Conservation (phyloP, 1,140 invertebrate species). For the Drosophila setifemur region DNA sequence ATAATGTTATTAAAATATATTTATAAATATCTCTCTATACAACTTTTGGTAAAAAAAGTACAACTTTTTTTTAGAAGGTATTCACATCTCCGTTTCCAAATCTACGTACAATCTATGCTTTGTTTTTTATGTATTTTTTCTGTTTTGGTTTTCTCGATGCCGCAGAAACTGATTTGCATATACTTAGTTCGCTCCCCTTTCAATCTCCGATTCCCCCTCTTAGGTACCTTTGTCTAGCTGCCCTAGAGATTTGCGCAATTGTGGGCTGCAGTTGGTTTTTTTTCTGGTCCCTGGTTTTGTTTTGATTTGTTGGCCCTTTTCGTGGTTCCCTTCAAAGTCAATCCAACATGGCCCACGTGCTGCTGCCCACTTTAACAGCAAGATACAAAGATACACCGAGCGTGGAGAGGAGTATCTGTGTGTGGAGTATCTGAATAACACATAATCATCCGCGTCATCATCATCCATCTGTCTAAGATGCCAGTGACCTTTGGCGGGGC, state of each 20-base stretch:
- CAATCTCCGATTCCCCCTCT: neutral
- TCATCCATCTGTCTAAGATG: constrained; percentile 49
- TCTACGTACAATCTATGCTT: neutral
- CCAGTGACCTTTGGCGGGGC: constrained; percentile 69
- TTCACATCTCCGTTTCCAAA: neutral
- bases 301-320: constrained; percentile 47
- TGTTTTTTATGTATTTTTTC: constrained; percentile 1
- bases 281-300: constrained; percentile 6
- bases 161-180: constrained; percentile 50
- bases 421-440: constrained; percentile 25
- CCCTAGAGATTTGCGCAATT: constrained; percentile 51
- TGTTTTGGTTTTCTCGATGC: constrained; percentile 16
- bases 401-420: constrained; percentile 3
- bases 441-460: constrained; percentile 42
- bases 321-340: constrained; percentile 24
- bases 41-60: too few relatives aligned
- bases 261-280: constrained; percentile 40
- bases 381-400: constrained; percentile 22
- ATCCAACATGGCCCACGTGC: constrained; percentile 56
- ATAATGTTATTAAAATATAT: neutral
- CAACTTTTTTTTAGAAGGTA: neutral
- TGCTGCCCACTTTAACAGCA: constrained; percentile 28
- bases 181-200: constrained; percentile 9
- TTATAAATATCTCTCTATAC: neutral
- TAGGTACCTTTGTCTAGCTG: neutral